Evolutionary conservation across 2,888 invertebrate genomes (phyloP), one percentile per base, ranked within the genome.

Genomic region (Drosophila histrio): DNA sequence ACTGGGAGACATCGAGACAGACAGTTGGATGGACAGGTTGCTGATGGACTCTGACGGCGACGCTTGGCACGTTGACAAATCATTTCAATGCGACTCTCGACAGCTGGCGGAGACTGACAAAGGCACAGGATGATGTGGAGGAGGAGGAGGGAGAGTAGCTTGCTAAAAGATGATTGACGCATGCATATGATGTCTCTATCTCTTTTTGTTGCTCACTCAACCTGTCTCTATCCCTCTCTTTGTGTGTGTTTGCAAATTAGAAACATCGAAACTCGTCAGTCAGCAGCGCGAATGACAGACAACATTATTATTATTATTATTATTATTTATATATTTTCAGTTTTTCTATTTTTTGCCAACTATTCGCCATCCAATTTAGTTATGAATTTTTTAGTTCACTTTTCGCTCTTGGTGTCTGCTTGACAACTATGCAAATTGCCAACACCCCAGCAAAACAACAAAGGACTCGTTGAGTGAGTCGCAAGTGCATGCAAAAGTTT

Each of bases 401-500:
- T 13, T 39, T 28, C 30, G 28, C 30, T 38, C 62, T 47, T 66
- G 38, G n/a, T 52, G 68, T 26, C 58, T 54, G 46, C 28, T 64
- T 53, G 56, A 63, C 67, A 75, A 64, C 86, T 87, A 85, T 87
- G 88, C 86, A 82, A 82, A 82, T 87, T 81, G 52, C n/a, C 52
- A 66, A 43, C 47, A 28, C 24, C 24, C 13, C 9, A 21, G 28
- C 22, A 26, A 34, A 11, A 7, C 30, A 15, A 26, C 56, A 57
- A 62, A 43, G 39, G 59, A 15, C 32, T 49, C 28, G n/a, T 19
- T 22, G 28, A 21, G 32, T 24, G 9, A 34, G 49, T 32, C 39
- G 41, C 57, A 72, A 44, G 57, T 84, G 81, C 80, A 77, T 52
- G 72, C 59, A 65, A 81, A 80, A 87, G 57, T 87, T 88, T 80